Conservation (phyloP, 2,888 invertebrate genomes). For the Amphipoea oculea region DNA sequence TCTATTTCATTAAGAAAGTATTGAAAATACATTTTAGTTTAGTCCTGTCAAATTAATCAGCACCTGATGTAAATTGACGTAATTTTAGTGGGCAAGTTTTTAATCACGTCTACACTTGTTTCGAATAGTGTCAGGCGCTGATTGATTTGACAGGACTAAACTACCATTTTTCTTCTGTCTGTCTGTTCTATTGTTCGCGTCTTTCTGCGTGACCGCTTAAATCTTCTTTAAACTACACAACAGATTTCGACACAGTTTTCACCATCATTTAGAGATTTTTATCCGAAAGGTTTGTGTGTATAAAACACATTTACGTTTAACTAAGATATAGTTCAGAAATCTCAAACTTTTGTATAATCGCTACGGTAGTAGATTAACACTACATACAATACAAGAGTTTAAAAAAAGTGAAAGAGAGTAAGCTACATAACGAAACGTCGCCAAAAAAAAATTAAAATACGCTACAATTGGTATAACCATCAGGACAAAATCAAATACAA, state of each 20-base stretch:
- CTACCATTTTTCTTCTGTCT: no score
- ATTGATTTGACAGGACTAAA: no score
- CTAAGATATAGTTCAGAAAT: neutral
- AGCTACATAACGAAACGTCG: neutral
- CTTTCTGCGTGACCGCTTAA: no score
- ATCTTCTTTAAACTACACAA: no score
- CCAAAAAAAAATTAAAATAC: neutral
- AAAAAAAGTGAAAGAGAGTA: neutral
- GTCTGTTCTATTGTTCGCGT: no score
- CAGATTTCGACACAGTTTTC: neutral
- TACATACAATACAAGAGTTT: neutral
- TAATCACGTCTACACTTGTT: no score
- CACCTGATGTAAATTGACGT: no score
- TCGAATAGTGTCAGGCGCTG: no score
- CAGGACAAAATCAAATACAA: neutral
- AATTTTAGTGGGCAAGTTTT: no score
- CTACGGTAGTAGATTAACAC: neutral
- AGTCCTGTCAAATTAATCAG: no score
- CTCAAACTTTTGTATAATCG: neutral
- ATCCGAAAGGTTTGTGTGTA: neutral
- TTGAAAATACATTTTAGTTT: no score
- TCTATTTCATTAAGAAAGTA: no score
- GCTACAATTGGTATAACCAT: neutral
- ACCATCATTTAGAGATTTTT: neutral
- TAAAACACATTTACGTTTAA: neutral